phyloP scores from a whole-genome alignment of 2,888 invertebrate genomes.

The Palloptera scutellata region DNA sequence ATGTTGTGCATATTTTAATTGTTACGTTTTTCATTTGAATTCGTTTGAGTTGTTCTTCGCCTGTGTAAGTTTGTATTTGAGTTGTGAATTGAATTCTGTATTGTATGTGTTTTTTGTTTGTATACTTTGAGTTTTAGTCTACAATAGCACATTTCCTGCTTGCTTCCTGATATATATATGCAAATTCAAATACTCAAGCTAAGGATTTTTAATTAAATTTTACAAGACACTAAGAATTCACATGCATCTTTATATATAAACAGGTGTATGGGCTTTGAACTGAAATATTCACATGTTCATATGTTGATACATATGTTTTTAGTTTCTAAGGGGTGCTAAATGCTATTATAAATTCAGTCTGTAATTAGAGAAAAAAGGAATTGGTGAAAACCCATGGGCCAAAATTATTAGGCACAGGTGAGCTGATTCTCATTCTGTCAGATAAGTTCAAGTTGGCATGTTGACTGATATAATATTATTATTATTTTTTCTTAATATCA shows the following conservation, averaged over 20 bases:
- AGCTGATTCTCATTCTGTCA: no score
- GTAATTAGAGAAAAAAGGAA: no score
- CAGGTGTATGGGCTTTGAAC: no score
- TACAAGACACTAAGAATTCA: constrained; percentile 26
- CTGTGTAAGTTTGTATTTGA: constrained; percentile 13
- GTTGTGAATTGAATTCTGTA: background rate
- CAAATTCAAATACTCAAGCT: constrained; percentile 23
- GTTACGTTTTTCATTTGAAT: constrained; percentile 51
- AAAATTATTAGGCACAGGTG: no score
- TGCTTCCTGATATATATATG: constrained; percentile 7
- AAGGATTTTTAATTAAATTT: constrained; percentile 32
- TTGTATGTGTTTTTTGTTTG: background rate
- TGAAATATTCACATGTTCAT: no score
- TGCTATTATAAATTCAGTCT: no score
- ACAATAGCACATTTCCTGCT: background rate
- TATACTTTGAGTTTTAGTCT: background rate
- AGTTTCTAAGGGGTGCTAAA: no score
- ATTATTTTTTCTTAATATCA: no score
- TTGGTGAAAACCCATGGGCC: no score
- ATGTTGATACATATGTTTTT: no score
- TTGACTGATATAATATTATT: no score
- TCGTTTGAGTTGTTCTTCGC: constrained; percentile 9
- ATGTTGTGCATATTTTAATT: constrained; percentile 63
- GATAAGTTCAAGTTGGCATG: no score
- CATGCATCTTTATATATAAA: background rate